Evolutionary conservation across 2,113 vertebrate genomes (phyloP).

Genomic region (Centrocercus urophasianus): DNA sequence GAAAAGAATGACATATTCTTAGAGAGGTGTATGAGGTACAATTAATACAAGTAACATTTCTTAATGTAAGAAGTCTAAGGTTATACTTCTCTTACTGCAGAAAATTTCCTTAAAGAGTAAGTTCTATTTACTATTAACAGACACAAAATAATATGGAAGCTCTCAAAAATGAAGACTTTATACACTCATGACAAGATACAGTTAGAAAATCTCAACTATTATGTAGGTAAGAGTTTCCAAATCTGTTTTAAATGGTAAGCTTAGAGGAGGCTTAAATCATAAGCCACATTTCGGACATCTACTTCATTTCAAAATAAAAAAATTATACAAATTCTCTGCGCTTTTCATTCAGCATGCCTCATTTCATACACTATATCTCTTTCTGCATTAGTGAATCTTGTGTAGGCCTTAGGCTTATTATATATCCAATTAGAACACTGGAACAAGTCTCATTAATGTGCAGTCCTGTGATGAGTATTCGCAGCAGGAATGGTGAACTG

Average conservation of each 20-base stretch:
- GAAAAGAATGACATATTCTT: not conserved
- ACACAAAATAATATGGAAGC: not conserved
- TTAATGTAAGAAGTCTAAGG: not conserved
- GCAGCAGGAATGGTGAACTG: not conserved
- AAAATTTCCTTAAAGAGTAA: not conserved
- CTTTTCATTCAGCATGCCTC: not conserved
- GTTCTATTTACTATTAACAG: not conserved
- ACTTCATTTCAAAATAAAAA: not conserved
- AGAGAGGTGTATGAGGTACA: not conserved
- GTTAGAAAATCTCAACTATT: not conserved
- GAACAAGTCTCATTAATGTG: not conserved
- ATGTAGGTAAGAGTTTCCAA: not conserved
- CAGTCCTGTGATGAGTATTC: not conserved
- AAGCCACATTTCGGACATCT: not conserved
- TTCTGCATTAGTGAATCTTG: not conserved
- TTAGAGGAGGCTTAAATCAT: not conserved
- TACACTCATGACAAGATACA: not conserved
- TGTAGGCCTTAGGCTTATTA: rapidly evolving
- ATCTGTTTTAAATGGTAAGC: not conserved
- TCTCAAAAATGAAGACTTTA: not conserved
- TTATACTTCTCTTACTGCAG: not conserved
- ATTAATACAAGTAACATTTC: not conserved
- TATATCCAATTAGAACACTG: not conserved
- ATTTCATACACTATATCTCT: not conserved
- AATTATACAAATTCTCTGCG: not conserved